Conservation (phyloP, 2,888 invertebrate genomes). For the Parapristionchus giblindavisi region DNA sequence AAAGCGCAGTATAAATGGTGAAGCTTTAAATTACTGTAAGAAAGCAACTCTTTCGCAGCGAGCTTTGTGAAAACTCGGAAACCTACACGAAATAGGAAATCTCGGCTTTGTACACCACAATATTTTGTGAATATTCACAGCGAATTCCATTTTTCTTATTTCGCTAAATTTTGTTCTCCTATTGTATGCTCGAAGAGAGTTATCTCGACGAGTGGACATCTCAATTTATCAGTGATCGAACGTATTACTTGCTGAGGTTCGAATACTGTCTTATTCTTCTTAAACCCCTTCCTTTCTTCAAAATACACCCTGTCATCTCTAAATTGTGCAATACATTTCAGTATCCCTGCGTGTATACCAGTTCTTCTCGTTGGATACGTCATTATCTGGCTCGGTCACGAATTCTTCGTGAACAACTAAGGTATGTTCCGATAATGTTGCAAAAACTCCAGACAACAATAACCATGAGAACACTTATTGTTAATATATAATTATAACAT, state of each 20-base stretch:
- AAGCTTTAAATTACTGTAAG: no score
- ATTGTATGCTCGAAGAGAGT: slow-evolving; percentile 17
- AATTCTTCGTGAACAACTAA: slow-evolving; percentile 59
- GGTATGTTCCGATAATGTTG: background rate
- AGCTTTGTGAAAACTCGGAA: no score
- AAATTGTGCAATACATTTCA: background rate
- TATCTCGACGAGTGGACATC: slow-evolving; percentile 39
- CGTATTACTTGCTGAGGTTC: slow-evolving; percentile 27
- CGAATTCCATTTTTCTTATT: background rate
- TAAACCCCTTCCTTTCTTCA: background rate
- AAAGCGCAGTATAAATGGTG: no score
- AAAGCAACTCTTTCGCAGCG: no score
- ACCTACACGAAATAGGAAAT: no score
- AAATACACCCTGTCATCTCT: background rate
- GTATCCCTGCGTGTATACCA: slow-evolving; percentile 52
- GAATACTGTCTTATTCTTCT: background rate
- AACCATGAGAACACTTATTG: background rate
- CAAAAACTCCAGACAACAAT: background rate
- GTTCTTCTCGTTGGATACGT: slow-evolving; percentile 54
- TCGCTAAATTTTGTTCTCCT: background rate
- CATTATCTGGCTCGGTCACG: slow-evolving; percentile 57
- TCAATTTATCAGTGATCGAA: slow-evolving; percentile 25
- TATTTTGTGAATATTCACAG: no score
- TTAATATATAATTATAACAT: background rate
- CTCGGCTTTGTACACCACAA: no score